phyloP scores from a whole-genome alignment of 1,140 invertebrate genomes.

The Drosophila bipectinata region DNA sequence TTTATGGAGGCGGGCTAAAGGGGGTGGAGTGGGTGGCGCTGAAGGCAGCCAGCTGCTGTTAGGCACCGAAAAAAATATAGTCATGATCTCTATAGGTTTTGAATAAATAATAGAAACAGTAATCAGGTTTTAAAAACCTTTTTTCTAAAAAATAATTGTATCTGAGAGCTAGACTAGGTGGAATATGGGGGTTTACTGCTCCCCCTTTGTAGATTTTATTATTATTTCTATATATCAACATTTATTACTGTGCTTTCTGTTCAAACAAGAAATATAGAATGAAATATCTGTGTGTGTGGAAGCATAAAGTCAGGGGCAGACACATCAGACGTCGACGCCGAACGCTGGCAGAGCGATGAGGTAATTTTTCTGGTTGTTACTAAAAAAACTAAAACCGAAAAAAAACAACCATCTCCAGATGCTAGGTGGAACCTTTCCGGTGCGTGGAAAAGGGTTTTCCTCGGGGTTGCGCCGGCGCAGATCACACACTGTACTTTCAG shows the following conservation, averaged over 20 bases:
- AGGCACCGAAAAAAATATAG: neutral
- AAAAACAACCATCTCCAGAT: constrained; percentile 5
- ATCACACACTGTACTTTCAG: constrained; percentile 11
- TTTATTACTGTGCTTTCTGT: constrained; percentile 8
- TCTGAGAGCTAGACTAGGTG: neutral
- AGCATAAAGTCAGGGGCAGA: constrained; percentile 75
- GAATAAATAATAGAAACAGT: neutral
- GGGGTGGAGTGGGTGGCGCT: constrained; percentile 18
- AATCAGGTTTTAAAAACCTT: too few relatives aligned
- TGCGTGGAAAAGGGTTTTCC: constrained; percentile 37
- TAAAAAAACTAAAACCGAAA: constrained; percentile 22
- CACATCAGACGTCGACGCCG: constrained; percentile 48
- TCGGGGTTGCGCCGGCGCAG: constrained; percentile 55
- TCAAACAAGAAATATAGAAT: constrained; percentile 67
- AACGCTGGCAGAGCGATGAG: constrained; percentile 69
- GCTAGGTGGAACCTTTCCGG: constrained; percentile 8
- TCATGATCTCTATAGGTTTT: neutral
- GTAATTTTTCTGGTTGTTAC: constrained; percentile 69
- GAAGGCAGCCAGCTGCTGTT: constrained; percentile 29
- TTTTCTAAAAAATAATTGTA: neutral
- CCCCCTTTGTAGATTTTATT: neutral
- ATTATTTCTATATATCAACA: neutral
- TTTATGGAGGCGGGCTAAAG: constrained; percentile 10
- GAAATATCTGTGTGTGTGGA: constrained; percentile 40
- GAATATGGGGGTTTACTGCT: neutral